Base-by-base conservation (phyloP, 2,888 invertebrate genomes). In the Hypselothyrea guttata region DNA sequence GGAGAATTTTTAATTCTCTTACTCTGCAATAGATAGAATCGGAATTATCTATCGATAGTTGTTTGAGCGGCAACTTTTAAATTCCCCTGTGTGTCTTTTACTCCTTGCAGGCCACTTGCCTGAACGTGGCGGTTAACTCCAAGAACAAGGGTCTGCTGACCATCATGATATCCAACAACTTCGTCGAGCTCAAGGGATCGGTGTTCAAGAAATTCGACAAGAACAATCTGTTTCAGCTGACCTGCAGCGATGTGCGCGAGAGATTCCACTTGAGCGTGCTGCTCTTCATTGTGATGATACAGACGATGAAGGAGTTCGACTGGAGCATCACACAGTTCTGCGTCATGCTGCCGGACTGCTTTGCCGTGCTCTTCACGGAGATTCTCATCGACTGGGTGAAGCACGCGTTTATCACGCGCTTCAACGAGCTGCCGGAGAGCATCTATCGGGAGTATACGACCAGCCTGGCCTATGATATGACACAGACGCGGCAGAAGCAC, bases 131-230 rank as follows among this genome's bases (percentile, higher is more conserved):
- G 8, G 98, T 99, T 79, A 99, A 99, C 90, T 98, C 99, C 0
- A 98, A 97, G 89, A 99, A 99, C 90, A 98, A 99, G 90, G 97
- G 98, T 45, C 92, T 99, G 16, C 93, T 99, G 9, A 98, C 98
- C 12, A 99, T 99, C 69, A 98, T 99, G 97, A 98, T 99, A 95
- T 98, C 99, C 7, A 99, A 99, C 90, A 99, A 99, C 92, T 99
- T 99, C 92, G 98, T 99, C n/a, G 99, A 99, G 90, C 91, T 99
- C 44, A 99, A 99, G 91, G 97, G 98, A 55, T 97, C 97, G 84
- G 98, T 99, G 0, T 99, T 99, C 91, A 99, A 99, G 90, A 99
- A 99, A 90, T 98, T 99, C 90, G 99, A 99, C 90, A 98, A 98
- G 88, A 98, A 97, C 89, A 99, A 99, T 91, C 91, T 99, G 9